Base-by-base conservation (phyloP, 1,140 invertebrate genomes). In the Batillaria attramentaria region DNA sequence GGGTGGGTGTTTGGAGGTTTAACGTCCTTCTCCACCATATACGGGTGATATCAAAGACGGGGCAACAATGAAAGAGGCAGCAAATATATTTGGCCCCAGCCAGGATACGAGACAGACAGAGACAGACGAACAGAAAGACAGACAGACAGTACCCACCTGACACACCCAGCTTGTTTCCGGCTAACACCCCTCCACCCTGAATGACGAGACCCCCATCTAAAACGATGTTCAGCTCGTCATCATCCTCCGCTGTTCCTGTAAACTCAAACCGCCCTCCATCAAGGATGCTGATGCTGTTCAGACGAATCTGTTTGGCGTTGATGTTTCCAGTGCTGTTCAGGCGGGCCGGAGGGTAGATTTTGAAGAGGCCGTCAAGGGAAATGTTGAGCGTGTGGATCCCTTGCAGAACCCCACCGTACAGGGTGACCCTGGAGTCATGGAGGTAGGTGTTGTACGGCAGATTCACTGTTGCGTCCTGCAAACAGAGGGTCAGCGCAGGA, bases 331-430 rank as follows among this genome's bases (percentile, higher is more conserved):
- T 65, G 54, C 78, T 75, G 37, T 81, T 81, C 1, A 82, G 76
- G 42, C 77, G 72, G 20, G 81, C 79, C 3, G 82, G 81, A 1
- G 87, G 87, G 77, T 86, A 84, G 10, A 85, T 80, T 2, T 77
- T 82, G 66, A 88, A 85, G 41, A 73, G 35, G 16, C 87, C 87
- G 68, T 83, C 81, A 24, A 85, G 79, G 39, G 85, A 85, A 31
- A 88, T 86, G 78, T 86, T 85, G 43, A 88, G 84, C 8, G 84
- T 86, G 57, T 85, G 81, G 8, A 88, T 78, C 28, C 87, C 87
- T 37, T 78, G 77, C 37, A 88, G 77, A 2, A 85, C 62, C 0
- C 86, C 86, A 35, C 86, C 86, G 73, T 82, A 85, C 35, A 86
- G 78, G 13, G 80, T 84, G 16, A 87, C 81, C 18, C 82, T 72